A percentile compares a stretch with the other conserved stretches of the same genome.
These are phyloP conservation scores for Aphis gossypii DNA, from an alignment of 1,140 invertebrate genomes.

Conservation along the genomic window DNA sequence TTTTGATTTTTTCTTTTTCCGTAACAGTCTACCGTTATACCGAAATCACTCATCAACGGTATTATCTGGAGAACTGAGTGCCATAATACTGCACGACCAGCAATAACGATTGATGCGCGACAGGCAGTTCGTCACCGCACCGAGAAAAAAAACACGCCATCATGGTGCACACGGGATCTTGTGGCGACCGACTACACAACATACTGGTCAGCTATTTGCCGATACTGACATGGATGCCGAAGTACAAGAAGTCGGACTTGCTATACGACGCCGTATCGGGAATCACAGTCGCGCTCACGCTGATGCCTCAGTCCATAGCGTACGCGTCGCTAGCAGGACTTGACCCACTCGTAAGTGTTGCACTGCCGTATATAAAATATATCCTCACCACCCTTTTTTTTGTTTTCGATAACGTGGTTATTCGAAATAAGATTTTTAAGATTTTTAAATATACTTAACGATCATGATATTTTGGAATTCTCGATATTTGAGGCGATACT, in stretches of 20 bases:
- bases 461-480: neutral
- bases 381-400: neutral
- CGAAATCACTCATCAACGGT: too few relatives aligned
- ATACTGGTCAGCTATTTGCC: slow-evolving; percentile 63
- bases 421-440: neutral
- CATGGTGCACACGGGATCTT: neutral
- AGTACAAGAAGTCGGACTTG: slow-evolving; percentile 64
- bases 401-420: neutral
- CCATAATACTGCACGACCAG: too few relatives aligned
- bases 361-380: too few relatives aligned
- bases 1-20: too few relatives aligned
- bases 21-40: too few relatives aligned
- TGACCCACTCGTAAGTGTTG: slow-evolving; percentile 70
- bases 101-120: neutral
- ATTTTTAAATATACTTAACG: neutral
- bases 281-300: slow-evolving; percentile 68
- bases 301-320: slow-evolving; percentile 78
- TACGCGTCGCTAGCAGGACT: slow-evolving; percentile 79
- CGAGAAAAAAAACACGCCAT: neutral
- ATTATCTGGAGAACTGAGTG: too few relatives aligned
- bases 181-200: neutral
- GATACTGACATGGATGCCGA: slow-evolving; percentile 66
- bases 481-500: neutral
- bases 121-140: neutral
- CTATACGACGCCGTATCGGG: slow-evolving; percentile 68